phyloP scores from a whole-genome alignment of 2,888 invertebrate genomes.

The Adelphocoris suturalis region DNA sequence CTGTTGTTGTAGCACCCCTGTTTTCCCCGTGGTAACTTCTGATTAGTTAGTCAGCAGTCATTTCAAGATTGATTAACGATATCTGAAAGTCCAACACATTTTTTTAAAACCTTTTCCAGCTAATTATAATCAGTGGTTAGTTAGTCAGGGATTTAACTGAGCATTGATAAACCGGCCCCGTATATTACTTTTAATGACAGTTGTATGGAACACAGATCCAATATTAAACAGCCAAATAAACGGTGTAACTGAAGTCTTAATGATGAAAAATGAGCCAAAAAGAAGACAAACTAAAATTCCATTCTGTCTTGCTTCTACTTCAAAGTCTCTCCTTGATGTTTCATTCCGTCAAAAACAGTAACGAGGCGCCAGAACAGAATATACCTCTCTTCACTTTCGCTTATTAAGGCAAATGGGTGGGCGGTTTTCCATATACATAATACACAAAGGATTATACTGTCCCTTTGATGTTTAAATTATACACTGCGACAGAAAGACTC shows the following conservation, averaged over 20 bases:
- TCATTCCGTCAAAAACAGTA: constrained; percentile 47
- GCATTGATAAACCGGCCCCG: no score
- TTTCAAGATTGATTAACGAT: no score
- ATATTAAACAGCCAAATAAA: no score
- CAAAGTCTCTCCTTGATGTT: constrained; percentile 33
- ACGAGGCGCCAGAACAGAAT: constrained; percentile 46
- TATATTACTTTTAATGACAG: no score
- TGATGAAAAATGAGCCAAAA: neutral
- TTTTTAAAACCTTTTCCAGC: no score
- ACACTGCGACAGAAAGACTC: constrained; percentile 33
- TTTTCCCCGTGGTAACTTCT: no score
- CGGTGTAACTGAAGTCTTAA: neutral
- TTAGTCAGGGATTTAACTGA: no score
- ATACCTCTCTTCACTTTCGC: constrained; percentile 30
- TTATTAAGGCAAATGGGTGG: constrained; percentile 47
- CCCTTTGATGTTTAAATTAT: constrained; percentile 62
- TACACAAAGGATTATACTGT: constrained; percentile 56
- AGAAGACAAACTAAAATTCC: neutral
- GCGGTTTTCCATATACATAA: constrained; percentile 56
- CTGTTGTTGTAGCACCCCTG: no score
- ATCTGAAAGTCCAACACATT: no score
- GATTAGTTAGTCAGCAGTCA: no score
- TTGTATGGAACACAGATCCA: no score
- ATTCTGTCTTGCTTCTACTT: neutral
- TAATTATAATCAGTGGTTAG: no score